Evolutionary conservation across 2,113 vertebrate genomes (phyloP).

Genomic region (Mormoops blainvillei): DNA sequence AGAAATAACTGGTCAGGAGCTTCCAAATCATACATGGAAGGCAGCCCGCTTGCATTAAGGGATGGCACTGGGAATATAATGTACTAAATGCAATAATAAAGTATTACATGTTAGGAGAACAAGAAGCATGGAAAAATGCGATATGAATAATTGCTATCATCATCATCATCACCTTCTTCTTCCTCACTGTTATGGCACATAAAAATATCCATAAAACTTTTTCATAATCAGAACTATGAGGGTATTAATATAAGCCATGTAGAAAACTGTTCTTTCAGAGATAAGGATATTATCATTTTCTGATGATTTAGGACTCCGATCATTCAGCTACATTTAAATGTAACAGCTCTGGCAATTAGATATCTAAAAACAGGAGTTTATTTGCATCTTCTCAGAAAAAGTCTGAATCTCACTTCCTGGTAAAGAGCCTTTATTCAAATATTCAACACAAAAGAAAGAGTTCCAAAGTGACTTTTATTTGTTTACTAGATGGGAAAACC

Average conservation of each 20-base stretch:
- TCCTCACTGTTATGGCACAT: neutral
- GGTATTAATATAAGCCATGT: neutral
- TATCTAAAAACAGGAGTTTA: neutral
- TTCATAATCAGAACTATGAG: neutral
- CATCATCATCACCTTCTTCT: neutral
- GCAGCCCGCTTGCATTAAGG: neutral
- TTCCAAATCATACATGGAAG: neutral
- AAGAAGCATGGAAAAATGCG: neutral
- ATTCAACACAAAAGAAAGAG: neutral
- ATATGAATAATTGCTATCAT: neutral
- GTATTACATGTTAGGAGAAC: neutral
- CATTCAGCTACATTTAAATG: neutral
- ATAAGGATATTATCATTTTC: neutral
- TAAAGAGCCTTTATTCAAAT: neutral
- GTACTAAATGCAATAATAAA: neutral
- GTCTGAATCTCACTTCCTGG: neutral
- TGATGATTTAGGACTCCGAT: neutral
- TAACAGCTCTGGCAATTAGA: neutral
- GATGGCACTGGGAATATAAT: neutral
- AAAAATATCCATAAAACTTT: neutral
- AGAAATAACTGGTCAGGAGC: neutral
- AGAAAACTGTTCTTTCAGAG: neutral
- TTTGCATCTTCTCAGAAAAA: neutral
- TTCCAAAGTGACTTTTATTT: neutral
- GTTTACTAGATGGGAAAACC: neutral